Conservation (phyloP, 2,797 vertebrate genomes). For the Carcharodon carcharias region DNA sequence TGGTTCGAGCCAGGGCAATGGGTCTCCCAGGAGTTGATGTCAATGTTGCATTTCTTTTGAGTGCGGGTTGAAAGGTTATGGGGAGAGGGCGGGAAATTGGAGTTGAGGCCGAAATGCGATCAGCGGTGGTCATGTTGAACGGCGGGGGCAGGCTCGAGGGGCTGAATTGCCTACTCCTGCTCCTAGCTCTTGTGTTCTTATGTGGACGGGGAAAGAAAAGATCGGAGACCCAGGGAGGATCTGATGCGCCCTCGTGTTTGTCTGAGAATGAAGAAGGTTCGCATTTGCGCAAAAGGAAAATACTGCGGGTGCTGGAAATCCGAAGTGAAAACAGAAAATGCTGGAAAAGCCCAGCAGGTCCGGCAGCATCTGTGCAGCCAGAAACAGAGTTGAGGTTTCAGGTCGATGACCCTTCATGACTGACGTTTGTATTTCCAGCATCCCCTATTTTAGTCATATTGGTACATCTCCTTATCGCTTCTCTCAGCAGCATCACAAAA, state of each 20-base stretch:
- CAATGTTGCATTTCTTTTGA: not conserved
- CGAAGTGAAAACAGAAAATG: not conserved
- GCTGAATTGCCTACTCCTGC: too few relatives aligned
- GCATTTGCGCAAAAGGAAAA: not conserved
- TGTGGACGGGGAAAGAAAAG: not conserved
- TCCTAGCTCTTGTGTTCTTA: too few relatives aligned
- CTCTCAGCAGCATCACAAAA: not conserved
- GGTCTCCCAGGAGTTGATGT: too few relatives aligned
- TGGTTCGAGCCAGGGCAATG: too few relatives aligned
- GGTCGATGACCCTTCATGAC: too few relatives aligned
- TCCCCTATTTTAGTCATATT: not conserved
- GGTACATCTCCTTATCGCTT: not conserved
- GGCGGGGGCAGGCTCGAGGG: too few relatives aligned
- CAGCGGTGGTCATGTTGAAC: too few relatives aligned
- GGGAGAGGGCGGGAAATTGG: too few relatives aligned
- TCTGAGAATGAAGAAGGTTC: not conserved
- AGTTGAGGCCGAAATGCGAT: too few relatives aligned
- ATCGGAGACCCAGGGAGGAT: too few relatives aligned
- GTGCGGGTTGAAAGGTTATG: not conserved
- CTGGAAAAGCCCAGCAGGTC: not conserved
- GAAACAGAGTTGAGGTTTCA: not conserved
- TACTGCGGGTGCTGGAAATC: not conserved
- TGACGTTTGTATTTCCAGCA: not conserved
- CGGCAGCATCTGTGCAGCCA: too few relatives aligned
- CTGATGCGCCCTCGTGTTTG: not conserved